These are phyloP conservation scores for Nyctibius bracteatus DNA, from an alignment of 2,113 vertebrate species.

Conservation along the genomic window DNA sequence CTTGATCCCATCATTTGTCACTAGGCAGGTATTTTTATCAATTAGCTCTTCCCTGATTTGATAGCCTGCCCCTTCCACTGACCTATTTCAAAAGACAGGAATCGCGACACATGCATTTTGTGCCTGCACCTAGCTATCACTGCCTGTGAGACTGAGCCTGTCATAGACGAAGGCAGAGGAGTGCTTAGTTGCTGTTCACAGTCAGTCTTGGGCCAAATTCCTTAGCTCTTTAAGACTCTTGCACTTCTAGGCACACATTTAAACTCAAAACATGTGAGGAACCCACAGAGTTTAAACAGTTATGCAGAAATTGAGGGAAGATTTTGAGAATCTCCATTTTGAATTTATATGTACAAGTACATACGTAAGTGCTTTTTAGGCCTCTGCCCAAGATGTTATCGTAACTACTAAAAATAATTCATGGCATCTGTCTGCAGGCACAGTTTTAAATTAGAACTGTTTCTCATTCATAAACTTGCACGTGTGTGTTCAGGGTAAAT, in stretches of 20 bases:
- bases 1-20: not conserved
- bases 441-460: constrained; percentile 25
- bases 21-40: not conserved
- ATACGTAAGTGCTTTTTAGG: not conserved
- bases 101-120: not conserved
- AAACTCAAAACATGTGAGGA: not conserved
- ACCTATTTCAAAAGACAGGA: not conserved
- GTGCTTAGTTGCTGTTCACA: not conserved
- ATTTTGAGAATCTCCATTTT: not conserved
- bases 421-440: not conserved
- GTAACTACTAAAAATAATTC: constrained; percentile 26
- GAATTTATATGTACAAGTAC: not conserved
- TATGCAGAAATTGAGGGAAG: not conserved
- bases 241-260: not conserved
- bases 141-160: not conserved
- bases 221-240: not conserved
- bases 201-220: not conserved
- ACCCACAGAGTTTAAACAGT: not conserved
- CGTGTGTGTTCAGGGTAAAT: not conserved
- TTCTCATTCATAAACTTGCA: constrained; percentile 41
- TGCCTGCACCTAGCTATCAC: not conserved
- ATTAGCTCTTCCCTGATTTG: not conserved
- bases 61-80: not conserved
- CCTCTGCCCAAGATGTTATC: not conserved
- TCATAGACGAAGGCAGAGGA: not conserved